These are phyloP conservation scores for Tubulanus polymorphus DNA, from an alignment of 2,888 invertebrate genomes.

Conservation along the genomic window DNA sequence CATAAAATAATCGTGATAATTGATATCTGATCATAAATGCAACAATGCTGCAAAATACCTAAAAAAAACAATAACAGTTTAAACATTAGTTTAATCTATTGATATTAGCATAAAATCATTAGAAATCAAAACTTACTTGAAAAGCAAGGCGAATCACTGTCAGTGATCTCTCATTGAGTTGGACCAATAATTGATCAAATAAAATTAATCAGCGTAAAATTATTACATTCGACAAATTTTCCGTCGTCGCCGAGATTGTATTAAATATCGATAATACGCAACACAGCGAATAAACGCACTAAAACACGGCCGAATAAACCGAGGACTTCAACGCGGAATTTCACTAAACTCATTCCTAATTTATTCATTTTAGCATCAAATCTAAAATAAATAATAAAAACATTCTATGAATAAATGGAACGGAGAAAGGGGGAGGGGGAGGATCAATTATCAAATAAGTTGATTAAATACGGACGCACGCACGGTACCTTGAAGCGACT, in stretches of 20 bases:
- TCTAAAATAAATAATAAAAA: slow-evolving; percentile 35
- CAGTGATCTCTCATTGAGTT: slow-evolving; percentile 75
- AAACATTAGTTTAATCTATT: too few relatives aligned
- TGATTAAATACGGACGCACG: too few relatives aligned
- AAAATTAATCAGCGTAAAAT: slow-evolving; percentile 92
- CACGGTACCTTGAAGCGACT: too few relatives aligned
- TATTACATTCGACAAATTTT: slow-evolving; percentile 64
- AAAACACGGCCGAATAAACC: slow-evolving; percentile 63
- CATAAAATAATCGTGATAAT: too few relatives aligned
- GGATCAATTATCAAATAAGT: too few relatives aligned
- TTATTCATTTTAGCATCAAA: slow-evolving; percentile 63
- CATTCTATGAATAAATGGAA: too few relatives aligned
- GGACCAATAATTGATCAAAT: slow-evolving; percentile 81
- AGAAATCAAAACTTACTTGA: slow-evolving; percentile 69
- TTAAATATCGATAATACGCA: slow-evolving; percentile 65
- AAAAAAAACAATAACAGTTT: too few relatives aligned
- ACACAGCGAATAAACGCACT: slow-evolving; percentile 54
- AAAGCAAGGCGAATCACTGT: slow-evolving; percentile 71
- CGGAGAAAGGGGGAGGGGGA: neutral
- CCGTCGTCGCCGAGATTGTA: slow-evolving; percentile 59
- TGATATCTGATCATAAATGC: too few relatives aligned
- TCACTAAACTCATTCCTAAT: slow-evolving; percentile 75
- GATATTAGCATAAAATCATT: too few relatives aligned
- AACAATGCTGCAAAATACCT: too few relatives aligned
- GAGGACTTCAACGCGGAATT: slow-evolving; percentile 69